Evolutionary conservation across 2,113 vertebrate species (phyloP), one percentile per base, ranked within the genome.

Genomic region (Aplodontia rufa): DNA sequence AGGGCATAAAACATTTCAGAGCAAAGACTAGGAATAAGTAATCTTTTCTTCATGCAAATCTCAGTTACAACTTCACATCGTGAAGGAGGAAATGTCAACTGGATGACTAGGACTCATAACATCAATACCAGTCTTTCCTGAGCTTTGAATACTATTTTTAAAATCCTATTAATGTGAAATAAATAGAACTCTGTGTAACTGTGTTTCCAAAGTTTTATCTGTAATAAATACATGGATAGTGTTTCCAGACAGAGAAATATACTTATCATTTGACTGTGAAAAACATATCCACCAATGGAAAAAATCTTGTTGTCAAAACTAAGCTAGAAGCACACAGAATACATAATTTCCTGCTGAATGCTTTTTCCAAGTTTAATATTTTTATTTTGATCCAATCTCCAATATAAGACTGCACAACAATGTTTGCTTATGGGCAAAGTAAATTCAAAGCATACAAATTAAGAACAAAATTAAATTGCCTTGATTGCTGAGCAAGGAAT

Each of bases 51-150:
- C 69, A 69, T 75, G 47, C 35, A 97, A 87, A 87, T 51, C 28
- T 93, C n/a, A 78, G n/a, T 93, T 90, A 45, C 37, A 92, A 87
- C 49, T 94, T 95, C 82, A 84, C 49, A 87, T 75, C 58, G 42
- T 66, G 16, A 81, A 97, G 11, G 40, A 2, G 3, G 71, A 96
- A 92, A 94, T 94, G 58, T 92, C 58, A 95, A 80, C 32, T 1
- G 0, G 69, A 37, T 92, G 40, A 66, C 26, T 89, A 87, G 74
- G 83, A 78, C 58, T 49, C 8, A 84, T n/a, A 93, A 90, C 37
- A 53, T 58, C 60, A 91, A n/a, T 42, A 80, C 1, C 42, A 80
- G 81, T 64, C 35, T 81, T 87, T 96, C 69, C 30, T 51, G 55
- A 95, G 37, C 24, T 22, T 84, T 92, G 49, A 92, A 75, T 78